Evolutionary conservation across 2,113 vertebrate species (phyloP), one percentile per base, ranked within the genome.

Genomic region (Antennarius striatus): DNA sequence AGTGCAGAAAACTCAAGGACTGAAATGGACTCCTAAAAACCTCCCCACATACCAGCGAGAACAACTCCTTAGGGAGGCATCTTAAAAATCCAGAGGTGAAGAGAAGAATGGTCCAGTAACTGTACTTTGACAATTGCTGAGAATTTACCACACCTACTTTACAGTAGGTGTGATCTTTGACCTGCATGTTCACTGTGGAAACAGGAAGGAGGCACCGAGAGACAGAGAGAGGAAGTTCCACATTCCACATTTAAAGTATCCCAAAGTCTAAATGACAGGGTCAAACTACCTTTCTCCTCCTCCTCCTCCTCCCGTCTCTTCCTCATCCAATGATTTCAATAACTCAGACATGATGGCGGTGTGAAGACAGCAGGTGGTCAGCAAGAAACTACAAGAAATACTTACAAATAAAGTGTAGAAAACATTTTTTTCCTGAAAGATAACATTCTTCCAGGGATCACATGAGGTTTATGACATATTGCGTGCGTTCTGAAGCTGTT

Each of bases 151-250:
- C 71, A 69, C 4, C 54, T 13, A 32, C 68, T 81, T 79, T 79
- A 81, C 74, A 82, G 86, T 79, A 48, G 40, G 57, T 48, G 32
- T 69, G 66, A 85, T 71, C 73, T 89, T 61, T 80, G 69, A 76
- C 74, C 66, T 66, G 57, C 55, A 30, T 7, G 4, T 65, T 68
- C 22, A 39, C 54, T 17, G 4, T 51, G 71, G 66, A 72, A 64
- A 86, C 80, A 87, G 85, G 88, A 92, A 81, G 77, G 61, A 79
- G 73, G 61, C 52, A 11, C 4, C 29, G 72, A 63, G 51, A 72
- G 74, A 58, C 56, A 45, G 73, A 75, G 67, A 56, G 46, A 86
- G 91, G 90, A 92, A 92, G 87, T 69, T 87, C 69, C 83, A 83
- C 77, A 85, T 88, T 81, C 84, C 76, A 48, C 73, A 36, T 80